These are phyloP conservation scores for Drosophila melanogaster DNA, from an alignment of 1,140 invertebrate species.

Conservation along the genomic window Release_6_plus_ISO1_MT NT_037436.4:13926501-13927000, in stretches of 20 bases:
- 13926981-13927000: conserved; percentile 95
- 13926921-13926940: conserved; percentile 86
- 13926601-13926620: conserved; percentile 85
- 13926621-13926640: conserved; percentile 87
- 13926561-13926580: conserved; percentile 52
- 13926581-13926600: conserved; percentile 8
- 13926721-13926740: conserved; percentile 10
- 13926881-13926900: conserved; percentile 90
- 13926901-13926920: conserved; percentile 87
- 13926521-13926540: conserved; percentile 61
- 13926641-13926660: conserved; percentile 86
- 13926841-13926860: conserved; percentile 84
- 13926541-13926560: conserved; percentile 49
- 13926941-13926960: conserved; percentile 86
- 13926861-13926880: conserved; percentile 86
- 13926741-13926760: neutral
- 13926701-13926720: conserved; percentile 58
- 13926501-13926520: conserved; percentile 87
- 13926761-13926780: neutral
- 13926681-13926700: conserved; percentile 72
- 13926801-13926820: conserved; percentile 25
- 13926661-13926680: conserved; percentile 79
- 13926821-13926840: conserved; percentile 70
- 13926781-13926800: neutral
- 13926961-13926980: conserved; percentile 97